These are phyloP conservation scores for Cyphomyrus discorhynchus DNA, from an alignment of 2,113 vertebrate species.

Conservation along the genomic window DNA sequence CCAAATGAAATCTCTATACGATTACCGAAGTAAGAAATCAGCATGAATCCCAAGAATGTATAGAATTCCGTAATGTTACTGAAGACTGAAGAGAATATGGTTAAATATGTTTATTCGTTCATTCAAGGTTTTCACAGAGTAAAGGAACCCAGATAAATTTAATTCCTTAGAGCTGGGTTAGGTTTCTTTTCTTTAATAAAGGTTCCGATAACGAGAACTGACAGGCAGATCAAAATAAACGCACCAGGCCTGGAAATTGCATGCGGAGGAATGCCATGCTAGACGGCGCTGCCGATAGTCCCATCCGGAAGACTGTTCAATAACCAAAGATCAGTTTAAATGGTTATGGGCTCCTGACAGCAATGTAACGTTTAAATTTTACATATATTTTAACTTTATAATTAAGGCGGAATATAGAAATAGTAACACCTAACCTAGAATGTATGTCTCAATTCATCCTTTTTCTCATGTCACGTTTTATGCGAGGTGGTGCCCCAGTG, in stretches of 20 bases:
- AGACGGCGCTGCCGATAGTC: background rate
- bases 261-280: background rate
- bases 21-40: background rate
- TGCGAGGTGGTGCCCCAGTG: background rate
- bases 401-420: slow-evolving; percentile 1
- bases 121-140: background rate
- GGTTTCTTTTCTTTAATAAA: background rate
- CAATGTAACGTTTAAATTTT: background rate
- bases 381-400: background rate
- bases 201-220: background rate
- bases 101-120: background rate
- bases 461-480: background rate
- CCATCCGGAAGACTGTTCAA: background rate
- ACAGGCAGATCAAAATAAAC: background rate
- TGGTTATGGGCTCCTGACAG: background rate
- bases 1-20: background rate
- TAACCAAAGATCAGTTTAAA: background rate
- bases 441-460: background rate
- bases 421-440: background rate
- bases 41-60: background rate
- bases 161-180: background rate
- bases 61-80: background rate
- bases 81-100: background rate
- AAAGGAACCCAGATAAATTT: background rate
- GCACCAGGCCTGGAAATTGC: background rate